Conservation (phyloP, 2,113 vertebrate genomes). For the Daboia siamensis region DNA sequence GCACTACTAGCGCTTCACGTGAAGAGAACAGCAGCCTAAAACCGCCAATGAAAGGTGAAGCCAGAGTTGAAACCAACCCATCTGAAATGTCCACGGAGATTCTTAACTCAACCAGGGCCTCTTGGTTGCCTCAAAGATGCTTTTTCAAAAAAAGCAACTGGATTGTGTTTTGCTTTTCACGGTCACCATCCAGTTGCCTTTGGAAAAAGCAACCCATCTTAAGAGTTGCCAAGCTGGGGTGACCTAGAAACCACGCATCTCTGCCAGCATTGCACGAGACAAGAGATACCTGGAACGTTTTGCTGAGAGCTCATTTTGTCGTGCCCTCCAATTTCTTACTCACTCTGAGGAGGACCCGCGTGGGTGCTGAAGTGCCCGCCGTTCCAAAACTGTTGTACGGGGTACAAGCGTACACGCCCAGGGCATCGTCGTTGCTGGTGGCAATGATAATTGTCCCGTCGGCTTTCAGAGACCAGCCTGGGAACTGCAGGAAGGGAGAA, state of each 20-base stretch:
- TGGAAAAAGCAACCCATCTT: not conserved
- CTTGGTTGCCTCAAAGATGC: no score
- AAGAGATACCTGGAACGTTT: not conserved
- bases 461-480: conserved; percentile 83
- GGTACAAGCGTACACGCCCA: conserved; percentile 88
- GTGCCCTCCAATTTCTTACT: not conserved
- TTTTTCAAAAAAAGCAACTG: no score
- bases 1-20: no score
- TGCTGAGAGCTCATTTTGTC: not conserved
- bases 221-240: not conserved
- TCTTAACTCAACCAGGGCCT: no score
- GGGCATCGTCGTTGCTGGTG: conserved; percentile 84
- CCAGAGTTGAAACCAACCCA: not conserved
- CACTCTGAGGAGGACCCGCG: conserved; percentile 87
- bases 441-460: conserved; percentile 87
- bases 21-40: not conserved
- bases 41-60: not conserved
- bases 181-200: no score
- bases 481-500: conserved; percentile 67
- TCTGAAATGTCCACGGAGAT: no score
- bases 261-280: not conserved
- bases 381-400: conserved; percentile 94
- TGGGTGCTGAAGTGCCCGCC: conserved; percentile 82
- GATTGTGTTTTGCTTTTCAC: no score
- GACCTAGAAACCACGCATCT: not conserved